These are phyloP conservation scores for Scalopus aquaticus DNA, from an alignment of 2,113 vertebrate species.

Conservation along the genomic window DNA sequence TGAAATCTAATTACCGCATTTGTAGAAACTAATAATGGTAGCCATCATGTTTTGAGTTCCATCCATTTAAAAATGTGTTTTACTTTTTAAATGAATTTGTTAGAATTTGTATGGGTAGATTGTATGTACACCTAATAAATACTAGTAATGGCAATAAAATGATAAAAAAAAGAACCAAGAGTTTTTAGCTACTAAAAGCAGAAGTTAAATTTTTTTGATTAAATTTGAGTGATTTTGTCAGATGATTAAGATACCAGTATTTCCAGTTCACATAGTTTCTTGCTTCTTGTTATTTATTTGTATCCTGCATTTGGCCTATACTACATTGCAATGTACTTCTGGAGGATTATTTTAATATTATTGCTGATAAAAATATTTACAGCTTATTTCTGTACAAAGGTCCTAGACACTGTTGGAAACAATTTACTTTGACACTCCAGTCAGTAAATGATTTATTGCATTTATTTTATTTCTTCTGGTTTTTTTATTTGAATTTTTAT, in stretches of 20 bases:
- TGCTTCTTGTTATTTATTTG: not conserved
- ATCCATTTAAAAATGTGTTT: constrained; percentile 11
- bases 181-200: not conserved
- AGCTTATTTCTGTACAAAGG: not conserved
- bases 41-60: not conserved
- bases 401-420: constrained; percentile 1
- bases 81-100: constrained; percentile 29
- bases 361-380: constrained; percentile 35
- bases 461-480: constrained; percentile 60
- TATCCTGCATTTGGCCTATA: not conserved
- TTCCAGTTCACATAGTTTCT: not conserved
- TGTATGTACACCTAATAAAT: not conserved
- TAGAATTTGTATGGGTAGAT: not conserved
- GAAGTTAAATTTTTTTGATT: not conserved
- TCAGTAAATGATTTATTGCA: constrained; percentile 48
- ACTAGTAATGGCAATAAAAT: constrained; percentile 13
- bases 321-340: not conserved
- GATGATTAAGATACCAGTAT: not conserved
- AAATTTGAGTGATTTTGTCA: not conserved
- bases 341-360: constrained; percentile 18
- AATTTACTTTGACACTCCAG: constrained; percentile 35
- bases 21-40: not conserved
- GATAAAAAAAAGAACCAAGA: not conserved
- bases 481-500: constrained; percentile 38
- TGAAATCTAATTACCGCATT: not conserved